Evolutionary conservation across 2,797 vertebrate genomes (phyloP), one percentile per base, ranked within the genome.

Genomic region (Rhincodon typus): DNA sequence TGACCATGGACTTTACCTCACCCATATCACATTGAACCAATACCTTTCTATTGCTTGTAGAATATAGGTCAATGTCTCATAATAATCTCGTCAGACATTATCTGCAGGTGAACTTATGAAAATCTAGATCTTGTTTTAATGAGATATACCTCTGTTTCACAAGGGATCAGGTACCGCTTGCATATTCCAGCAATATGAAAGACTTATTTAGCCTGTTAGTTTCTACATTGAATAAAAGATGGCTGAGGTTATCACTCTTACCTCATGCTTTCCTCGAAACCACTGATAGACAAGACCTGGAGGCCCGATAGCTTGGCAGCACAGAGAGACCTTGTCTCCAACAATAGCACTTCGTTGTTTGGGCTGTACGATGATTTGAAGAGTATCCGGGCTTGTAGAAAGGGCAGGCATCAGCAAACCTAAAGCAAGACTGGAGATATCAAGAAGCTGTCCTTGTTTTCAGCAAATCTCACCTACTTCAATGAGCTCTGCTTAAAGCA

Each of bases 251-350:
- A 0, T 50, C 30, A 34, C 21, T 66, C 46, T 79, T 95, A 99
- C 98, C 98, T 98, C 98, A 30, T 96, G 97, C 96, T 97, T 98
- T 96, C 98, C 98, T n/a, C 96, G 98, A 97, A 99, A 98, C 98
- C 98, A 98, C 97, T 98, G 98, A 97, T 98, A 98, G 13, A 1
- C 0, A 1, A 99, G 97, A 25, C 97, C 98, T 0, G 97, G 96
- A 0, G 98, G 97, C 46, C 98, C 98, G 0, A 95, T 95, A 0
- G 98, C 98, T 95, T 96, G 97, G 97, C 98, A 99, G 96, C 96
- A 97, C 96, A 99, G 96, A 21, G 97, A 96, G 95, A 98, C 96
- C 6, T 46, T 96, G 0, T 96, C 96, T 2, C 98, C 98, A 84
- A 97, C 96, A 0, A 42, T 57, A 30, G 97, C 97, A 96, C 96